These are phyloP conservation scores for Acyrthosiphon pisum DNA, from an alignment of 1,140 invertebrate genomes.

Conservation along the genomic window DNA sequence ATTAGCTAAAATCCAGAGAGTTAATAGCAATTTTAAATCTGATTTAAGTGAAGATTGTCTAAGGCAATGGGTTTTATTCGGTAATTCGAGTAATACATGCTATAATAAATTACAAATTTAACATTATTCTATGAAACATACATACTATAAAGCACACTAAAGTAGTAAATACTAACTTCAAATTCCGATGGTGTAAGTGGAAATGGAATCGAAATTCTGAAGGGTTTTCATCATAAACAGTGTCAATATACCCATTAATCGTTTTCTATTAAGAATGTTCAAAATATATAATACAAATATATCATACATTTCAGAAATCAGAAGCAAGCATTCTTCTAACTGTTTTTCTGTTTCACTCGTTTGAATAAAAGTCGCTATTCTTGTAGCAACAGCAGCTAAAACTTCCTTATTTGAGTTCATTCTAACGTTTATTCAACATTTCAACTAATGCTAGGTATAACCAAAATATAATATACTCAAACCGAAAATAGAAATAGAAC, in stretches of 20 bases:
- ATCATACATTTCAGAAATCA: neutral
- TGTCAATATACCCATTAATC: too few relatives aligned
- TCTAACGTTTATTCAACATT: neutral
- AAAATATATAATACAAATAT: neutral
- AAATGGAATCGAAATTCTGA: too few relatives aligned
- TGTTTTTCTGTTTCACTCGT: neutral
- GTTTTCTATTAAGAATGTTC: too few relatives aligned
- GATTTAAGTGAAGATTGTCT: too few relatives aligned
- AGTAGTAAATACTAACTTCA: neutral
- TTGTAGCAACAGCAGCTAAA: neutral
- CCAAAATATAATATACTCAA: neutral
- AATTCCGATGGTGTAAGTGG: too few relatives aligned
- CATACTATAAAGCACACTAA: neutral
- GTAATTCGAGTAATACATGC: neutral
- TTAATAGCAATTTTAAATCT: too few relatives aligned
- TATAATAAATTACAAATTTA: constrained; percentile 11
- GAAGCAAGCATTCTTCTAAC: neutral
- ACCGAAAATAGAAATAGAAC: neutral
- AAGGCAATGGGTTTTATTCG: too few relatives aligned
- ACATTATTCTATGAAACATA: neutral
- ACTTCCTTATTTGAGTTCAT: neutral
- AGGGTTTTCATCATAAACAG: too few relatives aligned
- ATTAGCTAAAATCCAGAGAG: too few relatives aligned
- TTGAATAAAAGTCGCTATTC: neutral
- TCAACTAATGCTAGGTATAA: neutral